Base-by-base conservation (phyloP, 2,797 vertebrate species). In the Atherinosoma microstoma region DNA sequence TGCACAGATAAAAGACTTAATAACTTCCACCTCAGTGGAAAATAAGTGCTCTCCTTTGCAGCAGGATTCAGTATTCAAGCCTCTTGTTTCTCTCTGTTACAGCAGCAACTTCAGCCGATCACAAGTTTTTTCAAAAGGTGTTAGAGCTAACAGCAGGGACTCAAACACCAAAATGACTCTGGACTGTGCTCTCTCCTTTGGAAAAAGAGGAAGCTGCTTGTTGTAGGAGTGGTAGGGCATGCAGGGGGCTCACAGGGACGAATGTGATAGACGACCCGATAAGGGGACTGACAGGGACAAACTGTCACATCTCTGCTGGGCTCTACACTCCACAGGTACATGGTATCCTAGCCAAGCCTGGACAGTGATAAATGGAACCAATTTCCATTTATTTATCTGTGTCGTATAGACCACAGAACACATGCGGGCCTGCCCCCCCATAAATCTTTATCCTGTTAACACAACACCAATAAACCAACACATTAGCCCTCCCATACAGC, bases 401-500 rank as follows among this genome's bases (percentile, higher is more conserved):
- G 90, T 86, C 70, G 79, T 82, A 75, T 73, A 83, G 73, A 90
- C 74, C 76, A 79, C 80, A 70, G 74, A 89, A 85, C 66, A 89
- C 90, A 89, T 74, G 88, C 86, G 73, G 62, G 27, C 35, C 61
- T 76, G 60, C 53, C 67, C 78, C 75, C 35, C 71, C 69, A 93
- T 93, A 92, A 93, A 94, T 94, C 93, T 91, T 89, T 87, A 93
- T 88, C 90, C 84, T 61, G 90, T 92, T 92, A 91, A 85, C 85
- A 79, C 76, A 82, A 83, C 78, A 71, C 78, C 84, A 84, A 89
- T 88, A 90, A 89, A 89, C 72, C 87, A 54, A 81, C 75, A 84
- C 80, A 88, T 90, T 84, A 92, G 82, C 75, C 80, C 75, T 76
- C 87, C 83, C 86, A 60, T 75, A 68, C 64, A 79, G 80, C 67